Conservation (phyloP, 2,888 invertebrate species). For the Selenia dentaria region DNA sequence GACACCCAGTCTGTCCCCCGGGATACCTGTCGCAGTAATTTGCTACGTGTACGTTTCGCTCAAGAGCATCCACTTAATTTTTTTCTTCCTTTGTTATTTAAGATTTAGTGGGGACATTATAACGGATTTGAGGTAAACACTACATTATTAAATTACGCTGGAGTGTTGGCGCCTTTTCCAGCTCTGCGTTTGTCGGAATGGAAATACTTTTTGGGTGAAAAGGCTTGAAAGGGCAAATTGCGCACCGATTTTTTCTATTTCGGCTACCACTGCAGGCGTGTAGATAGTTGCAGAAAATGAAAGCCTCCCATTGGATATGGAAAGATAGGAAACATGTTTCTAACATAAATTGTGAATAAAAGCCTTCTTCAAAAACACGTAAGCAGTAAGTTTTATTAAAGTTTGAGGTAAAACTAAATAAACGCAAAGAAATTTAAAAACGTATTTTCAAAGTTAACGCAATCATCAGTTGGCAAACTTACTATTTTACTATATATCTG, state of each 20-base stretch:
- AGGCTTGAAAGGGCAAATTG: slow-evolving; percentile 14
- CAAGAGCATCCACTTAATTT: slow-evolving; percentile 50
- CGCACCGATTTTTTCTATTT: slow-evolving; percentile 2
- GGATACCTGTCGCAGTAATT: slow-evolving; percentile 79
- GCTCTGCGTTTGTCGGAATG: slow-evolving; percentile 4
- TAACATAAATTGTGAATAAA: neutral
- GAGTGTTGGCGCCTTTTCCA: slow-evolving; percentile 15
- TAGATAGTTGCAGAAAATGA: slow-evolving; percentile 1
- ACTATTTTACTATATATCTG: no score
- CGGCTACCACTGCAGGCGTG: neutral
- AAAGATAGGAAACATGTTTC: neutral
- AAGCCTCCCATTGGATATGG: neutral
- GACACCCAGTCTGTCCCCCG: slow-evolving; percentile 60
- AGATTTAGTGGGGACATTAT: slow-evolving; percentile 57
- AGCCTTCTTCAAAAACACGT: no score
- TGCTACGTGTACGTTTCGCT: slow-evolving; percentile 55
- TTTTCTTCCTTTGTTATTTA: slow-evolving; percentile 51
- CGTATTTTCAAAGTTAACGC: no score
- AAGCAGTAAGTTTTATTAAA: no score
- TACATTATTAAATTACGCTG: slow-evolving; percentile 37
- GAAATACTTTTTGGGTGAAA: slow-evolving; percentile 3
- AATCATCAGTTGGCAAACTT: no score
- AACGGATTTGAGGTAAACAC: slow-evolving; percentile 49
- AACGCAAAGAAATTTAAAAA: no score
- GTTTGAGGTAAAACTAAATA: no score